Percentiles rank a stretch among this genome's conserved stretches.
phyloP scores from a whole-genome alignment of 2,113 vertebrate species.

The Amphiprion ocellaris region DNA sequence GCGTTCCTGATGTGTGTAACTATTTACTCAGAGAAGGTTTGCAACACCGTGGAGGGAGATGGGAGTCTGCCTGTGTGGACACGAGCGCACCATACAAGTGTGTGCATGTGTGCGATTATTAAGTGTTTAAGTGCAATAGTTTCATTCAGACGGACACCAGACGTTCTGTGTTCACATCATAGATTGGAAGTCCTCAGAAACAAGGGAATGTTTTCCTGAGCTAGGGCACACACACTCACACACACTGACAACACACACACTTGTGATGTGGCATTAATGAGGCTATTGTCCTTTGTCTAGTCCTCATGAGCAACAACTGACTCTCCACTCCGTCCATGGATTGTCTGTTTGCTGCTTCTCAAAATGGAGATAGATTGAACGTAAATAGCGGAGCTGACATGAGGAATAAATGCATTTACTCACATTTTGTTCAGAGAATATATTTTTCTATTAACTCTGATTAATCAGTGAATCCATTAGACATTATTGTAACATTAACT shows the following conservation, averaged over 20 bases:
- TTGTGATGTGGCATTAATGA: conserved; percentile 56
- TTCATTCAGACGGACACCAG: neutral
- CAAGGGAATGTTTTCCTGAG: conserved; percentile 15
- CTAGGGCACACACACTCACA: neutral
- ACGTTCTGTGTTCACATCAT: conserved; percentile 1
- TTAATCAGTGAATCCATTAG: neutral
- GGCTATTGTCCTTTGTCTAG: conserved; percentile 64
- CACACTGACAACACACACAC: conserved; percentile 27
- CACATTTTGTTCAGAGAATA: neutral
- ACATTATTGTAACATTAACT: neutral
- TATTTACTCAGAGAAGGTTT: conserved; percentile 38
- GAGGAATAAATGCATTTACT: neutral
- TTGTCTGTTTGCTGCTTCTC: conserved; percentile 11
- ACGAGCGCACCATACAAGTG: neutral
- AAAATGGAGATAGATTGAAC: conserved; percentile 15
- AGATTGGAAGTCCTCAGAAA: conserved; percentile 5
- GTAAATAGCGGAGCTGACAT: neutral
- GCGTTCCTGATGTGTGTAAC: conserved; percentile 20
- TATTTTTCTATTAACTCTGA: neutral
- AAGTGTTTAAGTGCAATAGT: neutral
- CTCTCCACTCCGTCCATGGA: conserved; percentile 3
- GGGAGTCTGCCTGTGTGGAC: neutral
- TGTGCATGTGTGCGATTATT: neutral
- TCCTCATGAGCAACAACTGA: conserved; percentile 55
- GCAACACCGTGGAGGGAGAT: conserved; percentile 12